phyloP scores from a whole-genome alignment of 64 coral and sea anemone species.

The Acropora tenuis region DNA sequence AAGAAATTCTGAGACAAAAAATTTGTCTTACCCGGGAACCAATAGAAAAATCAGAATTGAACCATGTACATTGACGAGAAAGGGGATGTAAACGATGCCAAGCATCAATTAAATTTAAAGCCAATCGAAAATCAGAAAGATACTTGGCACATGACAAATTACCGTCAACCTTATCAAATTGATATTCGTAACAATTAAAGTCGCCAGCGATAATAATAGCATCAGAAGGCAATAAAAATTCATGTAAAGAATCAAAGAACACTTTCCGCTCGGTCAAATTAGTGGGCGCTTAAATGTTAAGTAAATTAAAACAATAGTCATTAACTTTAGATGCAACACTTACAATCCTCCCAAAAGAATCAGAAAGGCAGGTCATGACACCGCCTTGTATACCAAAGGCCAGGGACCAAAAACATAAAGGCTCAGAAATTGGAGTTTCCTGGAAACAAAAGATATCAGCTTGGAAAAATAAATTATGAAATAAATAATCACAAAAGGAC shows the following conservation, averaged over 20 bases:
- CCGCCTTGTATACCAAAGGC: background rate
- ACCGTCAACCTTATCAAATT: background rate
- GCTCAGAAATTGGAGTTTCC: background rate
- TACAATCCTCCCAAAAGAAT: background rate
- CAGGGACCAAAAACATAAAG: constrained; percentile 1
- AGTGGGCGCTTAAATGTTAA: constrained; percentile 8
- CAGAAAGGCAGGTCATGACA: background rate
- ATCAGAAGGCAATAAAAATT: background rate
- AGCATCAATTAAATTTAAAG: constrained; percentile 12
- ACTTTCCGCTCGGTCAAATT: background rate
- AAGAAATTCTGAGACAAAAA: background rate
- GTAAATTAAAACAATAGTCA: background rate
- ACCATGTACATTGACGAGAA: constrained; percentile 26
- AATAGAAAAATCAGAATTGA: background rate
- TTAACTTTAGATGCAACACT: background rate
- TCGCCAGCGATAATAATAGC: background rate
- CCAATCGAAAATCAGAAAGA: background rate
- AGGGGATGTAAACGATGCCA: constrained; percentile 2
- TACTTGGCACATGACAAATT: background rate
- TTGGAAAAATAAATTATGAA: too few relatives aligned
- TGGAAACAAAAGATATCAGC: background rate
- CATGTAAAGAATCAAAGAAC: background rate
- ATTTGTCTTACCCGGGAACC: constrained; percentile 10
- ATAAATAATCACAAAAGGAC: background rate
- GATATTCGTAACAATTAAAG: constrained; percentile 27